These are phyloP conservation scores for Epizoanthus rinbou DNA, from an alignment of 92 coral and sea anemone species.

Conservation along the genomic window DNA sequence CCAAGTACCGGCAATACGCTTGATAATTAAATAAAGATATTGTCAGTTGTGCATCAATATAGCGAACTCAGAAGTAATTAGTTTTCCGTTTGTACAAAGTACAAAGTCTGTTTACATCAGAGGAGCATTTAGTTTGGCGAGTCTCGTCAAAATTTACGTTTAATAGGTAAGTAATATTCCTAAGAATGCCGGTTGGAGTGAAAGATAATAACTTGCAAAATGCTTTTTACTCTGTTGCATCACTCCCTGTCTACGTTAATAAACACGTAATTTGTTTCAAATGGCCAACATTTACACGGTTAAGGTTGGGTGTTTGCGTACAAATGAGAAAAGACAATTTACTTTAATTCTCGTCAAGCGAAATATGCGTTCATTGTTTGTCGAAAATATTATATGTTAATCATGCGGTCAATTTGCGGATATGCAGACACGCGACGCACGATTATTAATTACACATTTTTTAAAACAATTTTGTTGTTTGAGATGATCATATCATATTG, in stretches of 20 bases:
- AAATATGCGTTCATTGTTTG: slow-evolving; percentile 1
- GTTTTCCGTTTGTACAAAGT: background rate
- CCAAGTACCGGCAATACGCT: background rate
- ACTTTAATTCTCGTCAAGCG: background rate
- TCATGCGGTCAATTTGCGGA: background rate
- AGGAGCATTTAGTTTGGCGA: background rate
- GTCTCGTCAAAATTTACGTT: background rate
- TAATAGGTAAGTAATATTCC: too few relatives aligned
- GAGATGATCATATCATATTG: background rate
- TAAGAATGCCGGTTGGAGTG: too few relatives aligned
- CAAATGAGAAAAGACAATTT: background rate
- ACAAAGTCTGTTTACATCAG: background rate
- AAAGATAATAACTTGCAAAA: background rate
- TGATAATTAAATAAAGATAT: background rate
- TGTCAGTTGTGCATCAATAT: background rate
- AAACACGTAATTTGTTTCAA: too few relatives aligned
- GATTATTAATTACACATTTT: background rate
- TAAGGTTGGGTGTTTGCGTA: background rate
- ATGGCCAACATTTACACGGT: background rate
- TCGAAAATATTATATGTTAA: slow-evolving; percentile 3
- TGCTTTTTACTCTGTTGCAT: too few relatives aligned
- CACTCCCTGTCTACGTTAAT: too few relatives aligned
- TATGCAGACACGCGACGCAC: background rate
- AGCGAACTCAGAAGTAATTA: background rate
- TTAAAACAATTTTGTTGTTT: background rate